phyloP scores from a whole-genome alignment of 2,888 invertebrate species.

The Balanococcus diminutus region DNA sequence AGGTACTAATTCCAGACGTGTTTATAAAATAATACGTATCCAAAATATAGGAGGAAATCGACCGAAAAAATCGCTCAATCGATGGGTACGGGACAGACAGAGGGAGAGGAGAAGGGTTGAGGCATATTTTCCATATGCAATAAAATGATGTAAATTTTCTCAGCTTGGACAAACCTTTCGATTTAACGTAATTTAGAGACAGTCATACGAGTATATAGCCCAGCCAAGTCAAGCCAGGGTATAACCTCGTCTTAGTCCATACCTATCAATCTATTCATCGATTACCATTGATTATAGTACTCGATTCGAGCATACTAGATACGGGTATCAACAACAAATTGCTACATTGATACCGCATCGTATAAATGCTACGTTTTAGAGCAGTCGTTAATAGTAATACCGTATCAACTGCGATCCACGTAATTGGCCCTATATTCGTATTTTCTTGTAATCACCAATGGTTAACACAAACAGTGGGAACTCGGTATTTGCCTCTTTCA shows the following conservation, averaged over 20 bases:
- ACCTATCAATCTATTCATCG: slow-evolving; percentile 27
- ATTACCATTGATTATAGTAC: slow-evolving; percentile 31
- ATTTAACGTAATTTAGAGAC: slow-evolving; percentile 5
- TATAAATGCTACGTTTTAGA: slow-evolving; percentile 25
- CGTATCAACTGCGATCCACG: neutral
- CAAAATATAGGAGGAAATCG: no score
- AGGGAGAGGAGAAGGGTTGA: no score
- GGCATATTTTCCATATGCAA: neutral
- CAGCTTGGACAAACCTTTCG: neutral
- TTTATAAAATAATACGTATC: neutral
- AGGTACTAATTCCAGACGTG: neutral
- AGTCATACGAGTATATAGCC: neutral
- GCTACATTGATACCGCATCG: neutral
- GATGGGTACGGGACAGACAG: neutral
- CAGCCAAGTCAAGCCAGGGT: no score
- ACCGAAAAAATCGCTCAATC: neutral
- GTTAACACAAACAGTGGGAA: slow-evolving; percentile 27
- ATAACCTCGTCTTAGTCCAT: neutral
- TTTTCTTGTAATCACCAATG: neutral
- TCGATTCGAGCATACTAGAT: neutral
- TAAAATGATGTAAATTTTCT: neutral
- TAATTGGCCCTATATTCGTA: slow-evolving; percentile 10
- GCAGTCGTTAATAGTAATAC: neutral
- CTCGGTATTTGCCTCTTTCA: slow-evolving; percentile 25
- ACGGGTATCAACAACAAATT: neutral